Conservation (phyloP, 2,888 invertebrate species). For the Agrochola macilenta region DNA sequence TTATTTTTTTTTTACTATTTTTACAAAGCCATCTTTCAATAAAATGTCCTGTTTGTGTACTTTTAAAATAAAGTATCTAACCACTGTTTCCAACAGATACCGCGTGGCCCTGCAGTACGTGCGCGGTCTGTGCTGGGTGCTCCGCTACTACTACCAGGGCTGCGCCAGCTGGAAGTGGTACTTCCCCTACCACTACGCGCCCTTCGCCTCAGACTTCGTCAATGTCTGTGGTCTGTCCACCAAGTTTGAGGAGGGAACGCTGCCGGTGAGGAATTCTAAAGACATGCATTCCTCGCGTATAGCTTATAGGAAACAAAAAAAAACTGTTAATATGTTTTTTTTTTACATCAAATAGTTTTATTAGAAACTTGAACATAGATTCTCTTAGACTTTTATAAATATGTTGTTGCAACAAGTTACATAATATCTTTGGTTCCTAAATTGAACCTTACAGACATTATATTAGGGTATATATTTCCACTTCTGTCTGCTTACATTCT, state of each 20-base stretch:
- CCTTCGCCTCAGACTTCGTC: conserved; percentile 99
- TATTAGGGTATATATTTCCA: not conserved
- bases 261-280: conserved; percentile 93
- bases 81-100: conserved; percentile 85
- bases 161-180: conserved; percentile 99
- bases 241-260: conserved; percentile 96
- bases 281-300: too few relatives aligned
- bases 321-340: too few relatives aligned
- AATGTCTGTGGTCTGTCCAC: conserved; percentile 96
- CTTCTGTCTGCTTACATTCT: not conserved
- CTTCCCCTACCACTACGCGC: conserved; percentile 99
- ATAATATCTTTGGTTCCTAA: too few relatives aligned
- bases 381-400: too few relatives aligned
- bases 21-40: too few relatives aligned
- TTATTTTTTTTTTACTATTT: too few relatives aligned
- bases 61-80: too few relatives aligned
- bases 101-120: conserved; percentile 98
- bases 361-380: too few relatives aligned
- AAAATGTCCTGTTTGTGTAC: too few relatives aligned
- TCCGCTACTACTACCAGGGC: conserved; percentile 99
- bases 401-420: too few relatives aligned
- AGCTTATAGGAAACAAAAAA: too few relatives aligned
- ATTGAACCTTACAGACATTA: not conserved
- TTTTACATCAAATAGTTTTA: too few relatives aligned
- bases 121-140: conserved; percentile 99